Evolutionary conservation across 1,140 invertebrate genomes (phyloP), one percentile per base, ranked within the genome.

Genomic region (Drosophila asahinai): DNA sequence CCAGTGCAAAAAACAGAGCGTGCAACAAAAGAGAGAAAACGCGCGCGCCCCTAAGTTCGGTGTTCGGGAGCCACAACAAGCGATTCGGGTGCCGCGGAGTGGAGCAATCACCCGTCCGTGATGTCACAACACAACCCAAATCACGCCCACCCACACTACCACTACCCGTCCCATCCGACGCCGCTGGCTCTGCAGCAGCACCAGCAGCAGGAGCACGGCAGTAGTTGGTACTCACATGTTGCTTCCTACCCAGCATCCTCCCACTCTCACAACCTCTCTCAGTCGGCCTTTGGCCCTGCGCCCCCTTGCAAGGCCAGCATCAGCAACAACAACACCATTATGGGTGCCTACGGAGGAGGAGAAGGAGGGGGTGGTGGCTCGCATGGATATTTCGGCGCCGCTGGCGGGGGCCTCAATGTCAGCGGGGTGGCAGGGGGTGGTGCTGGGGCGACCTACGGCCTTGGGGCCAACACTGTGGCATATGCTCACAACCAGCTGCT

Each of bases 201-300:
- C 45, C 74, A 79, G 38, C 82, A 82, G 62, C 73, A 83, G 77
- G 86, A 89, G 77, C 84, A 89, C 61, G 80, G 79, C 79, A 86
- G 57, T 72, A 81, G 63, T 84, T 89, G 84, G 84, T 89, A 89
- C 81, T 90, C 84, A 89, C 84, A 89, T 89, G 86, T 89, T 89
- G 86, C 86, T 89, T 89, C 86, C 75, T 90, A 84, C 62, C 79
- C 86, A 43, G 63, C 86, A 51, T 61, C 67, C 64, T 25, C 54
- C 54, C 54, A 57, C 36, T 40, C 54, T 33, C 54, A 57, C 54
- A 19, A 19, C 54, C 54, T 57, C 54, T 40, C 54, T 15, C 77
- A 77, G 60, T 36, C 70, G 66, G 70, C 67, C 45, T 73, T 73
- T 33, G 45, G 22, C 47, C 27, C 67, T 47, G 36, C 67, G 19